phyloP scores from a whole-genome alignment of 64 coral and sea anemone species.

The Porites australiensis region DNA sequence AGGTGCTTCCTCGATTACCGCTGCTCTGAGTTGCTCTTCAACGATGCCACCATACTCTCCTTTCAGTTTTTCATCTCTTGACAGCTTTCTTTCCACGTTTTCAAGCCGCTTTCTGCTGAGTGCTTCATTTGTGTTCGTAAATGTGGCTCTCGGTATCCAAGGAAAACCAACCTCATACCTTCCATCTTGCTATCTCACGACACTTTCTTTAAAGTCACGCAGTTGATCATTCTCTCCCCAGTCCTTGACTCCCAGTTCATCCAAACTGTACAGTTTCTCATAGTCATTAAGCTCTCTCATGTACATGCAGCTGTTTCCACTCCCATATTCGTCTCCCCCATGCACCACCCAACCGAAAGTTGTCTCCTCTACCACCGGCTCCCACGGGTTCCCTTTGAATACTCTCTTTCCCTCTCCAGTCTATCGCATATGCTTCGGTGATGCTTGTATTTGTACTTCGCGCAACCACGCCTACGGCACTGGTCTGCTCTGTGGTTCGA shows the following conservation, averaged over 20 bases:
- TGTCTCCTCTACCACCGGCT: slow-evolving; percentile 26
- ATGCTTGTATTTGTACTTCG: slow-evolving; percentile 59
- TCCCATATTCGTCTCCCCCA: slow-evolving; percentile 35
- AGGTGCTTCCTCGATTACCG: not conserved
- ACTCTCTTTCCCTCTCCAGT: not conserved
- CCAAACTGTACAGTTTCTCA: slow-evolving; percentile 40
- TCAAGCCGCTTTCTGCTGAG: slow-evolving; percentile 12
- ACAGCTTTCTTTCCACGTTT: slow-evolving; percentile 7
- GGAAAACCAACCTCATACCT: too few relatives aligned
- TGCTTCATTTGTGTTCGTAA: not conserved
- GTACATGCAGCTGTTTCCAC: not conserved
- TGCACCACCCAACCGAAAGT: slow-evolving; percentile 40
- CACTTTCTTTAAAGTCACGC: too few relatives aligned
- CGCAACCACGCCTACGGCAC: slow-evolving; percentile 47
- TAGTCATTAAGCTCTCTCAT: not conserved
- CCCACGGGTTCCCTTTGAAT: slow-evolving; percentile 48
- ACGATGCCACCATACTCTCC: slow-evolving; percentile 35
- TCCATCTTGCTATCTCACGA: too few relatives aligned
- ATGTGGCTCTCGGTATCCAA: not conserved
- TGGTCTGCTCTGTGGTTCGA: slow-evolving; percentile 1
- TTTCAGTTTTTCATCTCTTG: slow-evolving; percentile 9
- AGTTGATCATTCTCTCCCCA: slow-evolving; percentile 26
- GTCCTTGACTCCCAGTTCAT: slow-evolving; percentile 39
- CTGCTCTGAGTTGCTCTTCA: slow-evolving; percentile 25
- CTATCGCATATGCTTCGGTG: slow-evolving; percentile 57